Evolutionary conservation across 1,140 invertebrate species (phyloP), one percentile per base, ranked within the genome.

Genomic region (Sycophila sp.): DNA sequence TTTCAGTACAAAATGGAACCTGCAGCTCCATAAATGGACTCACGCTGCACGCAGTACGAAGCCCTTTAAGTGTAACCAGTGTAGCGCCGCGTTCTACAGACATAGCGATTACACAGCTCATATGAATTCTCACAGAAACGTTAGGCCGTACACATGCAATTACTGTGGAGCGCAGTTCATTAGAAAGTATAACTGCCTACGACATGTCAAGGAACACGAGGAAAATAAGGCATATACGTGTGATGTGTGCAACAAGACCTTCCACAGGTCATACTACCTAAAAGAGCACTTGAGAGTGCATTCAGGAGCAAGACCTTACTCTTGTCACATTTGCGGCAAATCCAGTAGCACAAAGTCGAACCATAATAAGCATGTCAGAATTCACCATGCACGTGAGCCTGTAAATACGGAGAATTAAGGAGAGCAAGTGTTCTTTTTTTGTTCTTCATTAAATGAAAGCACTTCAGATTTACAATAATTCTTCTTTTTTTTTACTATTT

Each of bases 121-220:
- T 83, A 92, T 95, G 89, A 92, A 94, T 82, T 91, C 93, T 28
- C 94, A 94, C 85, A 91, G 91, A 69, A 91, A 92, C 62, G 90
- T 94, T 38, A 89, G 91, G 64, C 93, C 93, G 2, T 97, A 94
- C 82, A 94, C 94, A 1, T 97, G 95, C 82, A 97, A 97, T 78
- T 93, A 95, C 81, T 98, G 96, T 82, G 96, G 95, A 28, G 94
- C 95, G 51, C 93, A 96, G 78, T 98, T 98, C 82, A 96, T 96
- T 60, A 89, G 95, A 22, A 96, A 96, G 80, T 96, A 95, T 81
- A 97, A 97, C 81, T 94, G 96, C 78, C 89, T 96, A 78, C 90
- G 95, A 45, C 96, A 98, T 82, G 92, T 96, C 5, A 89, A 94
- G 40, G 95, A 97, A 78, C 96, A 98, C 84, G 94, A 94, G 67